These are phyloP conservation scores for Aphaenogaster ashmeadi DNA, from an alignment of 1,140 invertebrate species.

Conservation along the genomic window DNA sequence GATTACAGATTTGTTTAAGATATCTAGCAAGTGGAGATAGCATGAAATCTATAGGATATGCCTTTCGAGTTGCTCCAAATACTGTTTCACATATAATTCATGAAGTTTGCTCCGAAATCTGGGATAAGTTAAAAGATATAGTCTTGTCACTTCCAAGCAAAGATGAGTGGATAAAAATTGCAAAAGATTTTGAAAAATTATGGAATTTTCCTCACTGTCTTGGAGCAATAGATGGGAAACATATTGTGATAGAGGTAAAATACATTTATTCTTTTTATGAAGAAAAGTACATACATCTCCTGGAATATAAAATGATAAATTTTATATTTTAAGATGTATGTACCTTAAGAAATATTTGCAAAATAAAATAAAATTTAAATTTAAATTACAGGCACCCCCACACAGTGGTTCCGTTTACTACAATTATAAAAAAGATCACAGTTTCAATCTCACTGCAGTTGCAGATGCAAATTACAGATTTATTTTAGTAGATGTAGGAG, in stretches of 20 bases:
- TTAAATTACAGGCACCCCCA: constrained; percentile 5
- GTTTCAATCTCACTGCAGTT: not conserved
- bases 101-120: constrained; percentile 1
- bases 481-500: constrained; percentile 20
- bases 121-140: not conserved
- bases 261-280: not conserved
- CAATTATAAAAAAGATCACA: constrained; percentile 8
- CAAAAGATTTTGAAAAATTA: not conserved
- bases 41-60: constrained; percentile 28
- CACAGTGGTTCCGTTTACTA: not conserved
- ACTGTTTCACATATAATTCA: constrained; percentile 19
- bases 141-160: not conserved
- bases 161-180: not conserved
- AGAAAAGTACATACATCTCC: not conserved
- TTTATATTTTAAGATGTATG: no score
- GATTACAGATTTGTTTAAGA: not conserved
- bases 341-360: not conserved
- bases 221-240: not conserved
- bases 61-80: constrained; percentile 20
- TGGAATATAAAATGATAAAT: not conserved
- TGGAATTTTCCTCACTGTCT: constrained; percentile 10
- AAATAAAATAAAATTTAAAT: constrained; percentile 8
- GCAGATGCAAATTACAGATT: not conserved
- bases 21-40: constrained; percentile 29
- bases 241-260: constrained; percentile 1